Evolutionary conservation across 2,113 vertebrate species (phyloP).

Genomic region (Urocitellus parryii): DNA sequence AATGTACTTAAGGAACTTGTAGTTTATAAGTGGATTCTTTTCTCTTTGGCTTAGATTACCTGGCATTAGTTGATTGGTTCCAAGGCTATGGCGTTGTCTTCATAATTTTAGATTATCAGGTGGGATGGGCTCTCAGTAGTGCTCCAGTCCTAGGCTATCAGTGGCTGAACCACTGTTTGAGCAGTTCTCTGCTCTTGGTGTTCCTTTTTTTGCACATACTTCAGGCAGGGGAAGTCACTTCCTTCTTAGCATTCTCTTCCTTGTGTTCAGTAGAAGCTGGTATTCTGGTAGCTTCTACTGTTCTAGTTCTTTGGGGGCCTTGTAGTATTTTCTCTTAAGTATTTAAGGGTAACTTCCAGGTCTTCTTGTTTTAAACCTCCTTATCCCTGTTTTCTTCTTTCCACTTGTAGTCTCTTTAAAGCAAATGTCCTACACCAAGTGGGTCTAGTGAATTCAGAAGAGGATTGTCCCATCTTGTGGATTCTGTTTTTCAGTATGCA

Average conservation of each 20-base stretch:
- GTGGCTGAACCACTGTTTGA: rapidly evolving
- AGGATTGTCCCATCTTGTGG: not conserved
- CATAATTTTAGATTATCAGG: not conserved
- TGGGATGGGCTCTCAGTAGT: rapidly evolving
- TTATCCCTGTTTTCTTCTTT: not conserved
- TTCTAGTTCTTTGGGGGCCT: not conserved
- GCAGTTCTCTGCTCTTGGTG: not conserved
- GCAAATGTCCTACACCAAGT: not conserved
- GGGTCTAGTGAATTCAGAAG: not conserved
- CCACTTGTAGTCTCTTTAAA: not conserved
- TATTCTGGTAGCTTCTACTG: not conserved
- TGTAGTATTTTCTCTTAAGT: not conserved
- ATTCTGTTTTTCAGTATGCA: not conserved
- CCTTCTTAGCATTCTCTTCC: not conserved
- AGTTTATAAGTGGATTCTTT: not conserved
- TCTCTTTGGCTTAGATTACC: not conserved
- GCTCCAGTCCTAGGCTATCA: rapidly evolving
- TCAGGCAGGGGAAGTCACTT: not conserved
- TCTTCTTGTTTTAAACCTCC: not conserved
- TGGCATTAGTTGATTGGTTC: not conserved
- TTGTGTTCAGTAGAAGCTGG: not conserved
- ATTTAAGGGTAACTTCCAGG: not conserved
- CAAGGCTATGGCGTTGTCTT: not conserved
- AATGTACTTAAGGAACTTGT: not conserved
- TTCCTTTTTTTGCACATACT: rapidly evolving